A percentile compares a stretch with the other conserved stretches of the same genome.
Conservation (phyloP, 37 sponge, comb jelly and placozoan genomes). For the Agelas oroides region DNA sequence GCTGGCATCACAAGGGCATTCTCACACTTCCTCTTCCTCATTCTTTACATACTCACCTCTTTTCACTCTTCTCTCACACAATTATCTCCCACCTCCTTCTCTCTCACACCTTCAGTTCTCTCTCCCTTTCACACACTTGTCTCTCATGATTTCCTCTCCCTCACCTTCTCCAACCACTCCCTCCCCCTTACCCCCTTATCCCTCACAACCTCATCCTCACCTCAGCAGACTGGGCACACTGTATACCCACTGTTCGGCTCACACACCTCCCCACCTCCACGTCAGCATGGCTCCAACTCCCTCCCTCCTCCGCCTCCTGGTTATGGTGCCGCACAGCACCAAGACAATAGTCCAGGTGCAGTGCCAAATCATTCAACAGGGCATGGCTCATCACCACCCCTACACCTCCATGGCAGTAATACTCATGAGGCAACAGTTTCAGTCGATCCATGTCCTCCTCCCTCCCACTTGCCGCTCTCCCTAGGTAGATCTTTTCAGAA, state of each 20-base stretch:
- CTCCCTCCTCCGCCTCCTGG: not conserved
- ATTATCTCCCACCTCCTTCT: too few species aligned
- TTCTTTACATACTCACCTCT: too few species aligned
- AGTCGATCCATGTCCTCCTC: slow-evolving; percentile 33
- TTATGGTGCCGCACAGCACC: slow-evolving; percentile 29
- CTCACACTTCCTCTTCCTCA: too few species aligned
- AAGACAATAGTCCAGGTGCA: slow-evolving; percentile 3
- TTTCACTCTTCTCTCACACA: too few species aligned
- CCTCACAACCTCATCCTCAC: slow-evolving; percentile 8
- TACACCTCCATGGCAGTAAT: slow-evolving; percentile 69
- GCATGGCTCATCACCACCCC: slow-evolving; percentile 66
- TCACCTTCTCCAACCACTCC: not conserved
- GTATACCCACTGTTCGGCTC: slow-evolving; percentile 57
- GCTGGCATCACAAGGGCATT: too few species aligned
- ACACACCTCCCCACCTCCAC: slow-evolving; percentile 84
- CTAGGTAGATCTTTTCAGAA: slow-evolving; percentile 52
- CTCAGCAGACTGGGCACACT: slow-evolving; percentile 67
- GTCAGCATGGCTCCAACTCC: slow-evolving; percentile 53
- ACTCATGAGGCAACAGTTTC: slow-evolving; percentile 33
- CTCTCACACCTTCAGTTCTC: too few species aligned
- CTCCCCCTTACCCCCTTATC: not conserved
- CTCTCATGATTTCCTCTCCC: too few species aligned
- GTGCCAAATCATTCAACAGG: slow-evolving; percentile 17
- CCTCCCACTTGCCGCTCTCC: slow-evolving; percentile 40
- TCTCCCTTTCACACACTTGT: too few species aligned